Evolutionary conservation across 2,113 vertebrate species (phyloP), one percentile per base, ranked within the genome.

Genomic region (Paramisgurnus dabryanus): DNA sequence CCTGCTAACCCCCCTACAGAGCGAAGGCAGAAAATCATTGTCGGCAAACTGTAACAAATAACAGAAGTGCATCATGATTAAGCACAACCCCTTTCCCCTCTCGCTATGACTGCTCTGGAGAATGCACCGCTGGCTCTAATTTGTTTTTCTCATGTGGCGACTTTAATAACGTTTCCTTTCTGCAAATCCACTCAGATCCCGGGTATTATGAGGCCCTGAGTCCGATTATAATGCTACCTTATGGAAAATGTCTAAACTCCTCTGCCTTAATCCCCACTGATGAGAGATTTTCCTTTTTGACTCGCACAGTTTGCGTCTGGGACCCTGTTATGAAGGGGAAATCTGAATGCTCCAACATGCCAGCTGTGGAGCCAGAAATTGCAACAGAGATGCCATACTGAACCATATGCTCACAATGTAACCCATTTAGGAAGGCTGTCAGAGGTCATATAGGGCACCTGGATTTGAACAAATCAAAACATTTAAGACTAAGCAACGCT

Each of bases 181-280:
- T 15, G 15, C 66, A 84, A 86, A 88, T 87, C 80, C 82, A 81
- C 80, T 77, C 72, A 85, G 81, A 85, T 87, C 78, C 79, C 74
- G 83, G 66, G 83, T 80, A 84, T 84, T 82, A 86, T 83, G 65
- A 83, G 67, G 81, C 69, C 67, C 58, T 50, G 55, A 83, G 71
- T 75, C 82, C 58, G 84, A 85, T 85, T 86, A 87, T 82, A 85
- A 85, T 79, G 78, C 74, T 78, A 72, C 80, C 80, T 85, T 86
- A 75, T 84, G 82, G 80, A 85, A 85, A 85, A 80, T 69, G 80
- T 81, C 80, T 80, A 73, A 82, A 84, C 22, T 63, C 68, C 76
- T 86, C 69, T 64, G 58, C 39, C 60, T 64, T 84, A 82, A 84
- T 85, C 76, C 65, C 27, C 15, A 41, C 58, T 83, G 78, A 86